phyloP scores from a whole-genome alignment of 2,888 invertebrate species.

The Dichetophora obliterata region DNA sequence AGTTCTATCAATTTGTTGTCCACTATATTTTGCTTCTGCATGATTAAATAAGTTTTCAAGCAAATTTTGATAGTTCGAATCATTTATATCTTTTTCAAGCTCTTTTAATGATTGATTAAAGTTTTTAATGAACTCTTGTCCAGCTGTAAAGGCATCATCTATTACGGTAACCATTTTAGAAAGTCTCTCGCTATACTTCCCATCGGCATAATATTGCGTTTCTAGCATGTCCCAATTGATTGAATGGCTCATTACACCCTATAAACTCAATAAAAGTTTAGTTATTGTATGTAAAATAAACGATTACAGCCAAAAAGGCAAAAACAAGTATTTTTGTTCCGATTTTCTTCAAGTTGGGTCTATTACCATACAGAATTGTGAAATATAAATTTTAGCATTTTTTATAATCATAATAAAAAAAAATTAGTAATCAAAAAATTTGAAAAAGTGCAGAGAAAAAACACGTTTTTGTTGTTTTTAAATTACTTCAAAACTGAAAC shows the following conservation, averaged over 20 bases:
- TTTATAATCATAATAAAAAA: too few relatives aligned
- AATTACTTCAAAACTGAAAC: too few relatives aligned
- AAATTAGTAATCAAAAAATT: too few relatives aligned
- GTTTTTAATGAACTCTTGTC: conserved; percentile 80
- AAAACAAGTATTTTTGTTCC: too few relatives aligned
- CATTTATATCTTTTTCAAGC: conserved; percentile 67
- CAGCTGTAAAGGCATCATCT: conserved; percentile 80
- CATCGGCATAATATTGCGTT: conserved; percentile 87
- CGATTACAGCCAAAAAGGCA: too few relatives aligned
- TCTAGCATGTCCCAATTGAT: conserved; percentile 95
- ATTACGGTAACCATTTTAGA: conserved; percentile 88
- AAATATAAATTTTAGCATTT: too few relatives aligned
- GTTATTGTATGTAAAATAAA: too few relatives aligned
- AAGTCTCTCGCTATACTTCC: conserved; percentile 83
- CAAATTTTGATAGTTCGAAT: conserved; percentile 32
- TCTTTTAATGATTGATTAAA: conserved; percentile 73
- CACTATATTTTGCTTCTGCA: not conserved
- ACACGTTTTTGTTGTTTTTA: too few relatives aligned
- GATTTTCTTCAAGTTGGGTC: too few relatives aligned
- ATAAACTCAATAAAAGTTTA: conserved; percentile 56
- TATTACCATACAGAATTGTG: too few relatives aligned
- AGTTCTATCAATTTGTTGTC: not conserved
- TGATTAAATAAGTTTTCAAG: not conserved
- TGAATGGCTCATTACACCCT: conserved; percentile 96
- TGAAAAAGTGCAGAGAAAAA: too few relatives aligned